Evolutionary conservation across 2,797 vertebrate genomes (phyloP).

Genomic region (Phoebastria nigripes): DNA sequence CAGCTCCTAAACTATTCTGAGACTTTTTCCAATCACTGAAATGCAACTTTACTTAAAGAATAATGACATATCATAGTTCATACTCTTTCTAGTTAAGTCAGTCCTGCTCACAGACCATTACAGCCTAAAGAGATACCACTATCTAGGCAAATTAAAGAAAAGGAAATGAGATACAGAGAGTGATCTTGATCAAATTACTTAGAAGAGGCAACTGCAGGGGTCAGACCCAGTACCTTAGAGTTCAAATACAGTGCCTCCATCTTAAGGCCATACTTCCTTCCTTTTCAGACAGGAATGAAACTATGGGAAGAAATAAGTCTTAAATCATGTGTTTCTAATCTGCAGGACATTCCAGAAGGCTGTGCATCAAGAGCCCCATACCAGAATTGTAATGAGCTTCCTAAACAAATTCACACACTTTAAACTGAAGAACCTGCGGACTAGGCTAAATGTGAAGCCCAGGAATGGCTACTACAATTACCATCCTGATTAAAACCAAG

Average conservation of each 20-base stretch:
- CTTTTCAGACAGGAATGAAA: neutral
- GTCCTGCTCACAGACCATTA: neutral
- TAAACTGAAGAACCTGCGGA: neutral
- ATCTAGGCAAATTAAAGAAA: neutral
- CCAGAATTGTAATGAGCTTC: neutral
- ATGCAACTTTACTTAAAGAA: neutral
- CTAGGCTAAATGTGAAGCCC: neutral
- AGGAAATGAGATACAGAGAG: neutral
- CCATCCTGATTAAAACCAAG: neutral
- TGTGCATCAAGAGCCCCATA: neutral
- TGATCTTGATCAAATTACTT: neutral
- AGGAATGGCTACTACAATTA: neutral
- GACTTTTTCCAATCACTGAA: neutral
- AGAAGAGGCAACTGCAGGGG: neutral
- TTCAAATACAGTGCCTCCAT: neutral
- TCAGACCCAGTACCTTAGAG: neutral
- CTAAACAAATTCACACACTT: neutral
- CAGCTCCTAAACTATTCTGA: neutral
- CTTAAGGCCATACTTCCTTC: neutral
- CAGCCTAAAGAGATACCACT: neutral
- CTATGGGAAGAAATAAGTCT: neutral
- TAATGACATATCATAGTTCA: accelerated
- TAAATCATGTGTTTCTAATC: neutral
- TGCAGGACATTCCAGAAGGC: neutral
- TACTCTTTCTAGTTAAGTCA: neutral